phyloP scores from a whole-genome alignment of 2,888 invertebrate genomes.

The Dicycla oo region DNA sequence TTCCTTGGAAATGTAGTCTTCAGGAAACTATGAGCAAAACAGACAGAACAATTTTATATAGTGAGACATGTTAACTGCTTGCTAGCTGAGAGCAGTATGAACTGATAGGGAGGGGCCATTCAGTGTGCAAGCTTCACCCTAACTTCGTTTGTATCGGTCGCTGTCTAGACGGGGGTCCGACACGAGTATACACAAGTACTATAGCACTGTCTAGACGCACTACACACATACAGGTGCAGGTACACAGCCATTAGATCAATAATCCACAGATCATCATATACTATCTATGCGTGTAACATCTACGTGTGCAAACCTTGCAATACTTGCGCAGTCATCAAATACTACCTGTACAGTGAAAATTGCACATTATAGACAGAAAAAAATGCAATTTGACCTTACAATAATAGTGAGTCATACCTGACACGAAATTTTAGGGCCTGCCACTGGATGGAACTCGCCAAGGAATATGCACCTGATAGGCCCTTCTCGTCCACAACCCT shows the following conservation, averaged over 20 bases:
- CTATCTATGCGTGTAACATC: slow-evolving; percentile 3
- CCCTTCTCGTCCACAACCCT: slow-evolving; percentile 93
- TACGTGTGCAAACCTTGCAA: slow-evolving; percentile 19
- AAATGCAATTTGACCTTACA: slow-evolving; percentile 35
- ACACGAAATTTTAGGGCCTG: slow-evolving; percentile 95
- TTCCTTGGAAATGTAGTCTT: slow-evolving; percentile 97
- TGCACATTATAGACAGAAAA: slow-evolving; percentile 13
- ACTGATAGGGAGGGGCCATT: slow-evolving; percentile 20
- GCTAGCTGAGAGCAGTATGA: slow-evolving; percentile 32
- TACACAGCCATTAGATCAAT: slow-evolving; percentile 53
- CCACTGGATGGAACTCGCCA: slow-evolving; percentile 94
- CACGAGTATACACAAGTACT: slow-evolving; percentile 17
- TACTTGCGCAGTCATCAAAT: slow-evolving; percentile 30
- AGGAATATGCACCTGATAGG: slow-evolving; percentile 95
- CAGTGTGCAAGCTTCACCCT: slow-evolving; percentile 36
- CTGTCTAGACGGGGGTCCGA: slow-evolving; percentile 49
- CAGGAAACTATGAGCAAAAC: slow-evolving; percentile 93
- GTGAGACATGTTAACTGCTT: slow-evolving; percentile 30
- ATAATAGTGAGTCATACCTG: slow-evolving; percentile 90
- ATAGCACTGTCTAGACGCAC: slow-evolving; percentile 45
- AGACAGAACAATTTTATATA: slow-evolving; percentile 30
- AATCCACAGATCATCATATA: slow-evolving; percentile 46
- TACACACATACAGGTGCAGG: slow-evolving; percentile 40
- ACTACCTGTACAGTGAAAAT: neutral
- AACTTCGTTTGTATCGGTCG: slow-evolving; percentile 19